phyloP scores from a whole-genome alignment of 64 coral and sea anemone genomes.

The Trachythela sp. region DNA sequence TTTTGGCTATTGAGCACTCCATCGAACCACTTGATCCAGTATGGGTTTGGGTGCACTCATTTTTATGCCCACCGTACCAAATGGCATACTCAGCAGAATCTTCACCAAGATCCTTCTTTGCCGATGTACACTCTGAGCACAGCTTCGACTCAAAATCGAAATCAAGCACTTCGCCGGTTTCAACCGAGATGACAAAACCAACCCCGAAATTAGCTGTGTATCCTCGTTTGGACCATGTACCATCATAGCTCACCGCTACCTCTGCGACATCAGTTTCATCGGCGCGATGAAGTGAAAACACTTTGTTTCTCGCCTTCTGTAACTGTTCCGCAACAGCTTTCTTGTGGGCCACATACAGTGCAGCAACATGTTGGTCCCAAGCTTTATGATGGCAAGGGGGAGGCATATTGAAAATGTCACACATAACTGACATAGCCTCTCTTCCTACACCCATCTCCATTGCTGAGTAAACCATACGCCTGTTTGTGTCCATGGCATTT shows the following conservation, averaged over 20 bases:
- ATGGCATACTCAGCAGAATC: constrained; percentile 19
- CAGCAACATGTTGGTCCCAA: constrained; percentile 26
- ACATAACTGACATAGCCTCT: constrained; percentile 52
- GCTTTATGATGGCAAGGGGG: constrained; percentile 17
- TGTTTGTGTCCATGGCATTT: constrained; percentile 2
- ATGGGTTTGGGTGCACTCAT: constrained; percentile 21
- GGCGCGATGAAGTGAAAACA: neutral
- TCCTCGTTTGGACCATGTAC: constrained; percentile 51
- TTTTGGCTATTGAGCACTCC: constrained; percentile 25
- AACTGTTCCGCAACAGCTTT: constrained; percentile 31
- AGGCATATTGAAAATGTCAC: constrained; percentile 56
- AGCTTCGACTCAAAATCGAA: constrained; percentile 50
- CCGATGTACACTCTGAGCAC: constrained; percentile 3
- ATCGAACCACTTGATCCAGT: constrained; percentile 27
- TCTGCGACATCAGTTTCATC: constrained; percentile 19
- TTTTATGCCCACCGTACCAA: constrained; percentile 26
- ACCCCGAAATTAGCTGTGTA: constrained; percentile 51
- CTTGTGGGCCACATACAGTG: constrained; percentile 40
- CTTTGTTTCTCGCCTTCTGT: constrained; percentile 8
- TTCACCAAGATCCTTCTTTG: constrained; percentile 30
- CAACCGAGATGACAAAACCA: constrained; percentile 47
- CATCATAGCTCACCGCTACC: constrained; percentile 52
- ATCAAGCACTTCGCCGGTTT: constrained; percentile 46
- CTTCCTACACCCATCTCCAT: constrained; percentile 45
- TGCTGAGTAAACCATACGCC: neutral